Base-by-base conservation (phyloP, 2,797 vertebrate species). In the Aulostomus chinensis region DNA sequence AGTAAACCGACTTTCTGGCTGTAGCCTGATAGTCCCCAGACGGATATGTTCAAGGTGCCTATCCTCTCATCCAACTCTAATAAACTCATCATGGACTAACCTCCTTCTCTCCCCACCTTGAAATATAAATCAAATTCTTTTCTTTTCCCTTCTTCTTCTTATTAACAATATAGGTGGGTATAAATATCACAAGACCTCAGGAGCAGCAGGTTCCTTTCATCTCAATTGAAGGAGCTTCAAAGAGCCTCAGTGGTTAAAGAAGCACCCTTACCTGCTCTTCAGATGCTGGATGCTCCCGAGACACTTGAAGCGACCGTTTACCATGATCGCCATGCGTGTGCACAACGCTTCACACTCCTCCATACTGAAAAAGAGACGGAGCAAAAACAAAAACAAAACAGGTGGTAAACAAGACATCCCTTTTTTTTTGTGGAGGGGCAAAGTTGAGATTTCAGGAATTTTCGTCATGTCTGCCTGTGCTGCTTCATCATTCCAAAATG, bases 281-380 rank as follows among this genome's bases (percentile, higher is more conserved):
- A 99, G 91, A 83, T 99, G 97, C 74, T 99, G 97, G 37, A 98
- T 95, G 18, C 95, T 98, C 35, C 97, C 97, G 2, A 99, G 89
- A 62, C 97, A 99, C 68, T 94, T 91, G 84, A 99, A 99, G 68
- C 88, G 86, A 2, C 97, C 96, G 0, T 99, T 99, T 39, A 99
- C 97, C 97, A 99, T 99, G 66, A 99, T 98, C 0, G 97, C 95
- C 95, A 99, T 97, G 55, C 96, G 93, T 2, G 96, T 98, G 68
- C 97, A 99, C 21, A 99, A 79, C 0, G 96, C 96, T 76, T 99
- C 97, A 66, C 97, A 99, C 76, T 99, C 97, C 88, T 99, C 97
- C 97, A 99, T 99, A 47, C 97, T 99, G 73, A 56, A n/a, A 55
- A 9, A n/a, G 4, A 15, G 8, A 8, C 16, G 17, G 13, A 14